Evolutionary conservation across 2,888 invertebrate genomes (phyloP).

Genomic region (Lepas anatifera): DNA sequence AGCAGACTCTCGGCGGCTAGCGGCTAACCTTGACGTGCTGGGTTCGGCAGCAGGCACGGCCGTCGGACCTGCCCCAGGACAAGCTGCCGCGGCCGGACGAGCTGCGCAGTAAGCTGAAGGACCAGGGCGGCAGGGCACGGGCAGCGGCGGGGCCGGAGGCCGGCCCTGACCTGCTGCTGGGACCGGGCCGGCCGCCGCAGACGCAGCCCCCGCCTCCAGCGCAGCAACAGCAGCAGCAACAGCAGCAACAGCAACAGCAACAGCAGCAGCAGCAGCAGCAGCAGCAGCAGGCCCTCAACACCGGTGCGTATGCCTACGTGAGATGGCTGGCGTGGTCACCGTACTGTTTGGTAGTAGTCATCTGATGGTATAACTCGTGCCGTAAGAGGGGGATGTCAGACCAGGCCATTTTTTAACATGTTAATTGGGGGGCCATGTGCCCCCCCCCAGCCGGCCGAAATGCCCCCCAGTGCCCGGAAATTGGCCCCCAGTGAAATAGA

Average conservation of each 20-base stretch:
- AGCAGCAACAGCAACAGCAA: constrained; percentile 14
- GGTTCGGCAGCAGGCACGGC: neutral
- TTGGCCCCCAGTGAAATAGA: no score
- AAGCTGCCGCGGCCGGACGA: constrained; percentile 14
- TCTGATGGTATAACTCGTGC: no score
- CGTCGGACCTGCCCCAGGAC: constrained; percentile 15
- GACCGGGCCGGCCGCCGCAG: neutral
- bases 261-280: constrained; percentile 12
- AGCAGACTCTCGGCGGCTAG: no score
- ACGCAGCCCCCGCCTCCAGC: constrained; percentile 10
- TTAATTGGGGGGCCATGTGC: no score
- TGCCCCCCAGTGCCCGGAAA: no score
- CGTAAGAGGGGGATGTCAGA: no score
- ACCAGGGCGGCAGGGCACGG: constrained; percentile 3
- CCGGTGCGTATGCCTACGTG: no score
- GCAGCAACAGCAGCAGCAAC: constrained; percentile 5
- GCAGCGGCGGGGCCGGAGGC: neutral
- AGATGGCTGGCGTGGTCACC: no score
- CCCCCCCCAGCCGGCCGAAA: no score
- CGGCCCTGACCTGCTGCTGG: neutral
- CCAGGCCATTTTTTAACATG: no score
- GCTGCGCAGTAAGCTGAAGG: constrained; percentile 12
- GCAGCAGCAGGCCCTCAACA: neutral
- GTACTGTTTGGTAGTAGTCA: no score
- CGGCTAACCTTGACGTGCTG: no score